These are phyloP conservation scores for Zaprionus davidi DNA, from an alignment of 1,140 invertebrate species.

Conservation along the genomic window DNA sequence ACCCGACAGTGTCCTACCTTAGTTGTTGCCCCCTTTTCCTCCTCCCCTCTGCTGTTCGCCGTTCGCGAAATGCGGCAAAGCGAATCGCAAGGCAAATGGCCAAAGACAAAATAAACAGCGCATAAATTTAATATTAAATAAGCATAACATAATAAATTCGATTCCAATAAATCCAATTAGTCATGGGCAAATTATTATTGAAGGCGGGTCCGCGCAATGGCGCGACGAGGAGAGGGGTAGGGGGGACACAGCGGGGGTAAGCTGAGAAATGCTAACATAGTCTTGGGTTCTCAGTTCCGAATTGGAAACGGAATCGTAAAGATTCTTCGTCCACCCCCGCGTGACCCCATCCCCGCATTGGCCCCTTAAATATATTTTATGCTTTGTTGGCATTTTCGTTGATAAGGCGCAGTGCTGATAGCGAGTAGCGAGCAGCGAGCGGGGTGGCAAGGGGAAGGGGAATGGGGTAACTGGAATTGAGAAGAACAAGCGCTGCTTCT, in stretches of 20 bases:
- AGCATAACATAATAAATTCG: conserved; percentile 80
- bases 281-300: background rate
- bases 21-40: background rate
- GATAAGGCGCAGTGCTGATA: conserved; percentile 61
- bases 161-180: conserved; percentile 83
- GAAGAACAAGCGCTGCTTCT: conserved; percentile 1
- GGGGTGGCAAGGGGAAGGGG: background rate
- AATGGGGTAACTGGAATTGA: background rate
- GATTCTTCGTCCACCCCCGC: conserved; percentile 21
- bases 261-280: conserved; percentile 9
- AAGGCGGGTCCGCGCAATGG: conserved; percentile 41
- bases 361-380: conserved; percentile 44
- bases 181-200: conserved; percentile 83
- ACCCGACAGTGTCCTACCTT: background rate
- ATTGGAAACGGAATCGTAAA: conserved; percentile 15
- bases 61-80: conserved; percentile 4
- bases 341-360: conserved; percentile 6
- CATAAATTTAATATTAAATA: conserved; percentile 80
- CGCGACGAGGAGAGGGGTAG: background rate
- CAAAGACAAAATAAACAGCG: conserved; percentile 72
- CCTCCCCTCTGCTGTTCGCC: background rate
- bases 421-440: conserved; percentile 42
- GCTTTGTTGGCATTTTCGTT: conserved; percentile 59
- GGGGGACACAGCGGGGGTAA: background rate
- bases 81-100: conserved; percentile 21